phyloP scores from a whole-genome alignment of 2,797 vertebrate genomes.

The Enteromius argenteus region DNA sequence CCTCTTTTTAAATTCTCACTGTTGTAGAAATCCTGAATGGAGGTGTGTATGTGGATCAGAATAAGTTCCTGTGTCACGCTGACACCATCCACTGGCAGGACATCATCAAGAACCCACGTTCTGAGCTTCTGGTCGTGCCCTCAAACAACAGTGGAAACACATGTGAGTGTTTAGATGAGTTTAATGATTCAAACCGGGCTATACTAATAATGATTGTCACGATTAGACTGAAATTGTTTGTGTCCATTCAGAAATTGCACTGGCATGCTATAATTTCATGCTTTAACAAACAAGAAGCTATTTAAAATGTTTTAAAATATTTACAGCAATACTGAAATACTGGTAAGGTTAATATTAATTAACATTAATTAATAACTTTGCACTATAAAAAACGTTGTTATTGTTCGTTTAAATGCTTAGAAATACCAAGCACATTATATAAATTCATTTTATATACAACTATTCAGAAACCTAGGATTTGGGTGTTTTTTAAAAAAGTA shows the following conservation, averaged over 20 bases:
- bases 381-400: too few relatives aligned
- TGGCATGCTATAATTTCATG: not conserved
- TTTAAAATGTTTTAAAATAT: not conserved
- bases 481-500: not conserved
- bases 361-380: too few relatives aligned
- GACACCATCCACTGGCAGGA: slow-evolving; percentile 98
- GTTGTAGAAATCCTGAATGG: slow-evolving; percentile 93
- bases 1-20: slow-evolving; percentile 42
- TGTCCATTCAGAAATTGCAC: not conserved
- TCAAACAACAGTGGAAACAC: slow-evolving; percentile 91
- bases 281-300: not conserved
- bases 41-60: slow-evolving; percentile 96
- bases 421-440: too few relatives aligned
- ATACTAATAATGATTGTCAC: not conserved
- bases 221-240: not conserved
- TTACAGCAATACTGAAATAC: not conserved
- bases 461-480: not conserved
- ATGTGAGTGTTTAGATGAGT: slow-evolving; percentile 74
- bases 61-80: slow-evolving; percentile 95
- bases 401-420: too few relatives aligned
- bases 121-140: slow-evolving; percentile 93
- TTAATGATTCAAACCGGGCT: not conserved
- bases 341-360: not conserved
- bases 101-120: slow-evolving; percentile 92
- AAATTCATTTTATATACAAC: not conserved